Percentiles rank a stretch among this genome's conserved stretches.
Evolutionary conservation across 2,797 vertebrate genomes (phyloP).

Genomic region (Spinus olivaceus): DNA sequence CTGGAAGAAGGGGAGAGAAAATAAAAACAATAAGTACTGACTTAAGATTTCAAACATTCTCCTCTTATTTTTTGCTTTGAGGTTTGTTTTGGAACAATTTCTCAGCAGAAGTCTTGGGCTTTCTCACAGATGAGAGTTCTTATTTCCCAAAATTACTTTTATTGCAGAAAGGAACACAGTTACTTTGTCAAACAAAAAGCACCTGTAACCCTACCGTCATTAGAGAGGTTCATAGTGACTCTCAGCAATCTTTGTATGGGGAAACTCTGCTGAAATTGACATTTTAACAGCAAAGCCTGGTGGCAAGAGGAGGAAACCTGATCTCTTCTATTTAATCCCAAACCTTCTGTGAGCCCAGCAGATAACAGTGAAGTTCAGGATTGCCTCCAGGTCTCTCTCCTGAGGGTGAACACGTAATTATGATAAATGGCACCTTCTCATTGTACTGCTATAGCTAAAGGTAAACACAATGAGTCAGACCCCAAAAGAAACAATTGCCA

Average conservation of each 20-base stretch:
- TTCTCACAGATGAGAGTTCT: not conserved
- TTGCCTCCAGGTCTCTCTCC: not conserved
- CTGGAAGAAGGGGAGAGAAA: not conserved
- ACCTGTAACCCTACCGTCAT: not conserved
- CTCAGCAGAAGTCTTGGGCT: not conserved
- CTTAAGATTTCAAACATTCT: not conserved
- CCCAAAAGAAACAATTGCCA: not conserved
- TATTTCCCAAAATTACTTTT: not conserved
- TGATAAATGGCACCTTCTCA: not conserved
- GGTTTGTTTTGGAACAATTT: not conserved
- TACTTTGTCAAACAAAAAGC: not conserved
- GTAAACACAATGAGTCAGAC: not conserved
- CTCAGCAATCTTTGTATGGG: not conserved
- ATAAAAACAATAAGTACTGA: slow-evolving; percentile 3
- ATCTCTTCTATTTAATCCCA: not conserved
- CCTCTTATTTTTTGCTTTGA: not conserved
- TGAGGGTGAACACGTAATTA: not conserved
- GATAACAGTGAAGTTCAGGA: not conserved
- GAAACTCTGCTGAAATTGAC: not conserved
- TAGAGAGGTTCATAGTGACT: not conserved
- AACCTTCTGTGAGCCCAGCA: not conserved
- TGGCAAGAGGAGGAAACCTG: not conserved
- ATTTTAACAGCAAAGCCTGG: not conserved
- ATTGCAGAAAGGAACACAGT: not conserved
- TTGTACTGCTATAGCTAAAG: not conserved